Percentiles rank a stretch among this genome's conserved stretches.
Evolutionary conservation across 2,113 vertebrate genomes (phyloP).

Genomic region (Atherinomorus stipes): DNA sequence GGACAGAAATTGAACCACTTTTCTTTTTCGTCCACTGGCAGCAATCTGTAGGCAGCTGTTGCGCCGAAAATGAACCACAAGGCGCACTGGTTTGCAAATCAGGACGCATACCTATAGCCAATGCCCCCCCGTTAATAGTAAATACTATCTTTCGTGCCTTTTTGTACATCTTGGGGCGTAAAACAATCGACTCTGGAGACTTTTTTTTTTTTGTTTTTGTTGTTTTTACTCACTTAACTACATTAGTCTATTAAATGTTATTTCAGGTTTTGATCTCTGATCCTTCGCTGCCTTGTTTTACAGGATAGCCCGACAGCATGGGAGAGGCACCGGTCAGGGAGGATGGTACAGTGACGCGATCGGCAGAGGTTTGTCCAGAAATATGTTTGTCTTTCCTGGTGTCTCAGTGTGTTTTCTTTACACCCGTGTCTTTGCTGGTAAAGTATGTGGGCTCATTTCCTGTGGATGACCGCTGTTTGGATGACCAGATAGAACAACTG

Average conservation of each 20-base stretch:
- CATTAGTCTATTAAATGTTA: too few species aligned
- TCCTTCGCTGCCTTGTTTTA: background rate
- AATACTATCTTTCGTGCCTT: background rate
- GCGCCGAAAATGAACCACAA: background rate
- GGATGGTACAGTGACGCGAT: constrained; percentile 74
- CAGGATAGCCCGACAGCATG: constrained; percentile 55
- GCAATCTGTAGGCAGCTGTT: background rate
- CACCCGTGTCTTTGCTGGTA: background rate
- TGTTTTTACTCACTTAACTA: background rate
- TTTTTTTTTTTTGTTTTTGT: too few species aligned
- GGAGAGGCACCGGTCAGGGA: constrained; percentile 69
- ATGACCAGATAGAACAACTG: constrained; percentile 84
- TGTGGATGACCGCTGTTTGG: constrained; percentile 87
- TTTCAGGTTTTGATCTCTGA: too few species aligned
- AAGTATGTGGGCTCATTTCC: constrained; percentile 94
- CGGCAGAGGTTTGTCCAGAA: constrained; percentile 78
- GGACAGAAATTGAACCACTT: background rate
- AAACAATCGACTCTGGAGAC: background rate
- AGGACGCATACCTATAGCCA: background rate
- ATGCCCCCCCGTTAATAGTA: too few species aligned
- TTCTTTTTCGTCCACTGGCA: background rate
- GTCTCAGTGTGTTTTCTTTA: background rate
- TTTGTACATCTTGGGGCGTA: background rate
- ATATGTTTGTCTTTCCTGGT: background rate
- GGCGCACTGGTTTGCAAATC: background rate